Evolutionary conservation across 2,888 invertebrate species (phyloP).

Genomic region (Eupithecia vulgata): DNA sequence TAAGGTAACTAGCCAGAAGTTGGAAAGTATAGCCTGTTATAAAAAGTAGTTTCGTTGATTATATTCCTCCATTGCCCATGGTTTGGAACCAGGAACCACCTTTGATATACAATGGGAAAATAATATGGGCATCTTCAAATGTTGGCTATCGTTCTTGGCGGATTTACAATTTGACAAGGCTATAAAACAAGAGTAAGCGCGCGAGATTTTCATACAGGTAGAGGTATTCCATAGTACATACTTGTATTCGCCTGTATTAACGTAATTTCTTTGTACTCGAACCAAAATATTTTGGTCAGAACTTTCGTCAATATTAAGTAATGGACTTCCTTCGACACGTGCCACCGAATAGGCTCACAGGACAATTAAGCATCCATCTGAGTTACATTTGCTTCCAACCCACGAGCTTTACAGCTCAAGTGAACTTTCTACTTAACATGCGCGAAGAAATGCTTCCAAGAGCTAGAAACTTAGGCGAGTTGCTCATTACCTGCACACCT

Average conservation of each 20-base stretch:
- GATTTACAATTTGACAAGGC: background rate
- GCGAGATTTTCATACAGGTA: too few relatives aligned
- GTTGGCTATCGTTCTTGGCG: too few relatives aligned
- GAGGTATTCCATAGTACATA: too few relatives aligned
- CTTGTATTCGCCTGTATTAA: too few relatives aligned
- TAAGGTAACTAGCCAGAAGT: too few relatives aligned
- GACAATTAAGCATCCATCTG: background rate
- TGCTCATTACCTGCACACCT: background rate
- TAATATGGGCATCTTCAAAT: background rate
- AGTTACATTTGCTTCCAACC: background rate
- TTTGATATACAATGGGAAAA: background rate
- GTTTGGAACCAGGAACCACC: too few relatives aligned
- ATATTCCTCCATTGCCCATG: too few relatives aligned
- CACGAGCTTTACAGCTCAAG: background rate
- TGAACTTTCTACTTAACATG: background rate
- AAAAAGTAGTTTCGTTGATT: background rate
- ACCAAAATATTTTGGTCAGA: background rate
- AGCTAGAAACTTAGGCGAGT: background rate
- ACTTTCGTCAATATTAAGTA: background rate
- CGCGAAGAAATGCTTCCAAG: background rate
- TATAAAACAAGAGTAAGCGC: background rate
- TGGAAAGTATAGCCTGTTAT: background rate
- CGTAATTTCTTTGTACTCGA: background rate
- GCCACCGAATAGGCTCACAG: background rate
- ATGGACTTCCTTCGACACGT: background rate